Percentiles rank a stretch among this genome's conserved stretches.
These are phyloP conservation scores for Ploceus nigricollis DNA, from an alignment of 2,113 vertebrate species.

Conservation along the genomic window DNA sequence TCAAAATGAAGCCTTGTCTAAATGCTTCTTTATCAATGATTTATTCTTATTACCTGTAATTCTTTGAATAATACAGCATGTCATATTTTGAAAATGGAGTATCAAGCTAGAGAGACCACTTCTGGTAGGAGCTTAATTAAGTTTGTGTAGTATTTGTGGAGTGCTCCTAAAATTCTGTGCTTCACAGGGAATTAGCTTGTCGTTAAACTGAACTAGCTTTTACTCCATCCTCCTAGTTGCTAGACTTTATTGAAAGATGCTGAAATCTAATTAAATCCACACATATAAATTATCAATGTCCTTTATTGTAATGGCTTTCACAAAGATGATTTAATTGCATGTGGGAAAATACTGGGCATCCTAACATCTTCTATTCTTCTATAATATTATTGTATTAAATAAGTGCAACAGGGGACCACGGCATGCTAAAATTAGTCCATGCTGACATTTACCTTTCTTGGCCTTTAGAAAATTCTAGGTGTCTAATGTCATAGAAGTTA, in stretches of 20 bases:
- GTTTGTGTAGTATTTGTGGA: background rate
- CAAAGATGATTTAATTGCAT: background rate
- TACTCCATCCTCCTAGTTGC: background rate
- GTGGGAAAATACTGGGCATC: background rate
- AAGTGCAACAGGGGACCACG: background rate
- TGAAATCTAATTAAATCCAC: slow-evolving; percentile 34
- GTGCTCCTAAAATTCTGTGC: background rate
- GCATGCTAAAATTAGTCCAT: background rate
- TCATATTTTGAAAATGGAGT: background rate
- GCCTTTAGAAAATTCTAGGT: background rate
- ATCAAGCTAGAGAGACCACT: background rate
- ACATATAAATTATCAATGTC: background rate
- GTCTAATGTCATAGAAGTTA: background rate
- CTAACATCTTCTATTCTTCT: background rate
- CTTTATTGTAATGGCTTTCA: background rate
- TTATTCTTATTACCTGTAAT: background rate
- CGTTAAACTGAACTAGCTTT: background rate
- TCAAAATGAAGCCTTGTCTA: background rate
- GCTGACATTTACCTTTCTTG: background rate
- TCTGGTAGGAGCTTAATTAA: background rate
- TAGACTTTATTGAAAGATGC: slow-evolving; percentile 32
- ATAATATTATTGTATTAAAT: no score
- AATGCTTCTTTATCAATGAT: background rate
- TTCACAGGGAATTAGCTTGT: background rate
- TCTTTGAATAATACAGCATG: background rate